Percentiles rank a stretch among this genome's conserved stretches.
phyloP scores from a whole-genome alignment of 2,113 vertebrate species.

The Tetrax tetrax region DNA sequence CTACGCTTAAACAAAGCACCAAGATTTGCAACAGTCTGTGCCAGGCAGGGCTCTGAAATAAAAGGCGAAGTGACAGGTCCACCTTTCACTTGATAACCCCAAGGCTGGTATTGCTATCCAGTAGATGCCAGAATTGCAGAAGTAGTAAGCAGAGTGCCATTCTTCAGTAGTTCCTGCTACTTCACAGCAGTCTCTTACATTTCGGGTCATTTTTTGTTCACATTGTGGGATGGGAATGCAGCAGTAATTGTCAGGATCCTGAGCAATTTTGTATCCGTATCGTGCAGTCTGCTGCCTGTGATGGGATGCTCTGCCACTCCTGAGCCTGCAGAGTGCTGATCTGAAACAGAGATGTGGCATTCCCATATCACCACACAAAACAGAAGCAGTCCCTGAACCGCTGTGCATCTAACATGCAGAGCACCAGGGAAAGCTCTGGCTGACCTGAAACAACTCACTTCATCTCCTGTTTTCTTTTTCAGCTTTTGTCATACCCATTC shows the following conservation, averaged over 20 bases:
- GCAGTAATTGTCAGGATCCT: not conserved
- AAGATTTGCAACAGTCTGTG: not conserved
- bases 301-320: not conserved
- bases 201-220: not conserved
- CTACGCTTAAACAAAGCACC: not conserved
- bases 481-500: not conserved
- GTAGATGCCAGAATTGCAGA: not conserved
- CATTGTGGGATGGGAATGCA: not conserved
- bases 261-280: not conserved
- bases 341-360: not conserved
- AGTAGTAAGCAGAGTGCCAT: not conserved
- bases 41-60: not conserved
- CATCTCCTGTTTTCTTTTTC: not conserved
- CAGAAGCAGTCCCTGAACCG: accelerated
- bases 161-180: not conserved
- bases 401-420: not conserved
- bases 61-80: not conserved
- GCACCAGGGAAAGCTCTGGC: not conserved
- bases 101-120: no score
- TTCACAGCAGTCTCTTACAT: not conserved
- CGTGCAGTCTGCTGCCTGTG: not conserved
- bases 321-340: not conserved
- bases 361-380: not conserved
- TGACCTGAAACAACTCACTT: not conserved
- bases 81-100: not conserved